Base-by-base conservation (phyloP, 2,113 vertebrate species). In the Oxyura jamaicensis region DNA sequence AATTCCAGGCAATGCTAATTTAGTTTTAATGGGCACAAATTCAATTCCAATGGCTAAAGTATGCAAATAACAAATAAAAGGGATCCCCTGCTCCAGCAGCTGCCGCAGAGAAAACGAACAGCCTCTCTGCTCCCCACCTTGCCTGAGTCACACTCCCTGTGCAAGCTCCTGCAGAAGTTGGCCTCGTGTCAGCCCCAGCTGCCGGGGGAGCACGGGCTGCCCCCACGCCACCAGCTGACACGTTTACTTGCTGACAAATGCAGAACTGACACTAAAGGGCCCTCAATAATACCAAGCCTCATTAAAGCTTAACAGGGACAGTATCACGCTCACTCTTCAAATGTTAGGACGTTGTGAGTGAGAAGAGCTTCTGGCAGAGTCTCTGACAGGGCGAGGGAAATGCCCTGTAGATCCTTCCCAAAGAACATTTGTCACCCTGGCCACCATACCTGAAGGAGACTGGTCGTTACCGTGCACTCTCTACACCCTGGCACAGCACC, bases 51-150 rank as follows among this genome's bases (percentile, higher is more conserved):
- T 83, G 94, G 88, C 66, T 92, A 81, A 96, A 93, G 91, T 91
- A 96, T 96, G 96, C 95, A 96, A 94, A 95, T 93, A 95, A 90
- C 93, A 94, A 89, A 86, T 86, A 94, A 93, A 93, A 94, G 95
- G 95, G 95, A 96, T 92, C 73, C 94, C 95, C 95, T 86, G 80
- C 90, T 95, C 81, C 69, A 83, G 90, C 86, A 90, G 96, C 91
- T 93, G 93, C 83, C 3, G 19, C 58, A 56, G 65, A 68, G 90
- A 65, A 88, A 81, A 90, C 3, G 42, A 86, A 41, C 3, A 20
- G 73, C 79, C 4, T 1, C 75, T 62, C 88, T 46, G 68, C 85
- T 90, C 62, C 76, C 88, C 69, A 55, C 53, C 81, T 77, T 39
- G 84, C 86, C 73, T 2, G 6, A 59, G 79, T 76, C 5, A 6